Percentiles rank a stretch among this genome's conserved stretches.
Evolutionary conservation across 1,140 invertebrate genomes (phyloP).

Genomic region (Calycopis cecrops): DNA sequence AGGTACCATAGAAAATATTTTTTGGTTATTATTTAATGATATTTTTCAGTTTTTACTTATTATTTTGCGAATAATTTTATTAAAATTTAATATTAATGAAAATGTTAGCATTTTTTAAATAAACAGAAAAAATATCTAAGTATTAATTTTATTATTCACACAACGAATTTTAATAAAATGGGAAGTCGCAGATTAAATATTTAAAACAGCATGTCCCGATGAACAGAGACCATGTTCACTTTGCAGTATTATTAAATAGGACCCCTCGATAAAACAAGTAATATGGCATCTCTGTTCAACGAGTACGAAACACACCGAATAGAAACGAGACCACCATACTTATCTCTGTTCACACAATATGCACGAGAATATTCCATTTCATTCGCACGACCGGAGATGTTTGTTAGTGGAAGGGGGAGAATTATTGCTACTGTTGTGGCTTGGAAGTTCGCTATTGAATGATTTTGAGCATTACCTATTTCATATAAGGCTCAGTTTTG

Average conservation of each 20-base stretch:
- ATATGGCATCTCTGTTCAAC: constrained; percentile 37
- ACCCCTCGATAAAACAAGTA: constrained; percentile 40
- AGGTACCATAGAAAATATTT: no score
- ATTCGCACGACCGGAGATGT: constrained; percentile 38
- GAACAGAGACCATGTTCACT: constrained; percentile 63
- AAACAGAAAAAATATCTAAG: no score
- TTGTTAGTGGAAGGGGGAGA: constrained; percentile 50
- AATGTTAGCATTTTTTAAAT: no score
- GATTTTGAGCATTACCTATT: constrained; percentile 27
- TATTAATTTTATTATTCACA: no score
- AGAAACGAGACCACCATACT: constrained; percentile 36
- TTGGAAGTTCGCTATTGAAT: constrained; percentile 15
- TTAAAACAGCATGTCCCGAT: constrained; percentile 62
- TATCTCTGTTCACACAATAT: constrained; percentile 15
- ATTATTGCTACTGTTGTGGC: constrained; percentile 45
- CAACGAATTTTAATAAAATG: constrained; percentile 38
- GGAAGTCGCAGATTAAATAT: constrained; percentile 72
- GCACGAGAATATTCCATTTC: constrained; percentile 38
- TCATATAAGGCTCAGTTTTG: constrained; percentile 30
- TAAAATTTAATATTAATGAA: no score
- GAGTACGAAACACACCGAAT: constrained; percentile 31
- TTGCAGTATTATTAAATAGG: constrained; percentile 68
- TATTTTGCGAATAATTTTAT: no score
- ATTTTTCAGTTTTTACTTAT: no score
- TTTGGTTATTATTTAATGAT: no score